Evolutionary conservation across 2,797 vertebrate species (phyloP).

Genomic region (Sebastes vulpes): DNA sequence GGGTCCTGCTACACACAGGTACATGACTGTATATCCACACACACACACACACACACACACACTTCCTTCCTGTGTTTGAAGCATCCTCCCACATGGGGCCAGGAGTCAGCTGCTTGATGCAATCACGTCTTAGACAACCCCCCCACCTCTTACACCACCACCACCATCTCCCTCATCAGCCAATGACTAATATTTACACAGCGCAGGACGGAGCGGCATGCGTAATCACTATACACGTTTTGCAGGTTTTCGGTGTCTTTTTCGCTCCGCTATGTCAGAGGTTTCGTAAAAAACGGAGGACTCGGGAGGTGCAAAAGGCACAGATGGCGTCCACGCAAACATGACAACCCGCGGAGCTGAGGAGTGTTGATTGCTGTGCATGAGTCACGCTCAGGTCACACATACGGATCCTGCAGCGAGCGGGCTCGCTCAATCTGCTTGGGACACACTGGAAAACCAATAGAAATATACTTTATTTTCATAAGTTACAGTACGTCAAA

Average conservation of each 20-base stretch:
- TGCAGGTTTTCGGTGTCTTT: conserved; percentile 7
- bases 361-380: conserved; percentile 59
- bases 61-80: conserved; percentile 16
- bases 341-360: conserved; percentile 18
- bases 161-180: neutral
- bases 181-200: conserved; percentile 65
- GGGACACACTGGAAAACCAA: conserved; percentile 2
- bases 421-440: conserved; percentile 21
- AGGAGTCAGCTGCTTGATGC: conserved; percentile 28
- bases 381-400: conserved; percentile 76
- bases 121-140: conserved; percentile 18
- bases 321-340: conserved; percentile 69
- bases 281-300: conserved; percentile 30
- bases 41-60: conserved; percentile 5
- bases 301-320: conserved; percentile 55
- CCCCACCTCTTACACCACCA: conserved; percentile 1
- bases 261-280: neutral
- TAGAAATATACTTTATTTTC: neutral
- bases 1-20: conserved; percentile 7
- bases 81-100: conserved; percentile 21
- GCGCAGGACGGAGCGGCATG: neutral
- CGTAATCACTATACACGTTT: conserved; percentile 6
- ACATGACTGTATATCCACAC: neutral
- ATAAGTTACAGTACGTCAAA: neutral
- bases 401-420: conserved; percentile 51